Evolutionary conservation across 35 echinoderm and acorn worm genomes (phyloP), one percentile per base, ranked within the genome.

Genomic region (Acanthaster planci): DNA sequence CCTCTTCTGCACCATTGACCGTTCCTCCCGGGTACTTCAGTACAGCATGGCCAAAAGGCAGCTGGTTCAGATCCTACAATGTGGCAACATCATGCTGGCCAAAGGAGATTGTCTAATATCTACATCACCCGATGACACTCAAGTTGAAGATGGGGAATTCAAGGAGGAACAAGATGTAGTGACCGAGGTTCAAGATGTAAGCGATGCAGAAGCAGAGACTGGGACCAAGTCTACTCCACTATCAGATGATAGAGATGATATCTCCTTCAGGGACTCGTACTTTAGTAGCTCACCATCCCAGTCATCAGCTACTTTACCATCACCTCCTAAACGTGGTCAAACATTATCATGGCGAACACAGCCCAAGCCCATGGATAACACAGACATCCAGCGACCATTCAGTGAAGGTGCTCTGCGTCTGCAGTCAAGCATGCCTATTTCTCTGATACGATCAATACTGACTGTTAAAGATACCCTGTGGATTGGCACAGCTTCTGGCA

Each of bases 391-490:
- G 2, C 81, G 81, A 38, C 81, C 81, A 37, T 83, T 57, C 22
- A 57, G 51, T 14, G 81, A 83, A 0, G 36, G 52, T 36, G 9
- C 29, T 4, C 2, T 37, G 1, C 51, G 29, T 0, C 38, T 1
- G 10, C 7, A 14, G 30, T 37, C 8, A 1, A 8, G 35, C 14
- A 2, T 1, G 0, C 8, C 35, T 7, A 37, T 68, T 23, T 39
- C 80, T 26, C 75, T 88, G 78, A 55, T 88, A 2, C 88, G 47
- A 37, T 26, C 92, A 26, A 40, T 93, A 30, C 51, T 89, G 21
- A 87, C 75, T 0, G 64, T 93, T 36, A 88, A 93, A 56, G 84
- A 89, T 67, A 84, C 87, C 1, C 80, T 93, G 35, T 93, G 86
- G 92, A 59, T 93, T 34, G 92, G 92, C 29, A 84, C 77, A 51